Percentiles rank a stretch among this genome's conserved stretches.
These are phyloP conservation scores for Mus spretus DNA, from an alignment of 2,797 vertebrate genomes.

Conservation along the genomic window DNA sequence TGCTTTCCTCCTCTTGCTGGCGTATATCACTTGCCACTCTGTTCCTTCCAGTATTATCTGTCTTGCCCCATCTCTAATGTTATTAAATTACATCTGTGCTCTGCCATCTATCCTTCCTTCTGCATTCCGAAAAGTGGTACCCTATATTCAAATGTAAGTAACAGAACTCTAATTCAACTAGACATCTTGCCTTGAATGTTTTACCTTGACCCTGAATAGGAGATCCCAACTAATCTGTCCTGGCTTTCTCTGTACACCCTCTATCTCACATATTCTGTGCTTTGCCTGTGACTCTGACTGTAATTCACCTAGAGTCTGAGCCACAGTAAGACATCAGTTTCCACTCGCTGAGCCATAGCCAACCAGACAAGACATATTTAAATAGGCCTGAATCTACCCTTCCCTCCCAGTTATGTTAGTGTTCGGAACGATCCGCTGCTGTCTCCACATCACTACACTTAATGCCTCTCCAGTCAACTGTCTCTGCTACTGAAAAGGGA, in stretches of 20 bases:
- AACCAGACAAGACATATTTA: not conserved
- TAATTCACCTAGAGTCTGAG: not conserved
- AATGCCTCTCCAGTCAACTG: not conserved
- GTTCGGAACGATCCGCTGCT: not conserved
- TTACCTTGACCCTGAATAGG: not conserved
- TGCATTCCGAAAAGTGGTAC: conserved; percentile 1
- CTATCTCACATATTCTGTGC: not conserved
- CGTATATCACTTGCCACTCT: not conserved
- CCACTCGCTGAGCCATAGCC: not conserved
- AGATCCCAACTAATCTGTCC: not conserved
- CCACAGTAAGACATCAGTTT: not conserved
- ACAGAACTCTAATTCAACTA: not conserved
- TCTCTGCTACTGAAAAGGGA: not conserved
- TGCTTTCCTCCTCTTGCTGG: not conserved
- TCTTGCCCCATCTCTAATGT: not conserved
- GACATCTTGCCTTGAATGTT: not conserved
- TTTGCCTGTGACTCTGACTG: not conserved
- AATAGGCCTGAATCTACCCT: not conserved
- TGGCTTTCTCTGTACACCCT: not conserved
- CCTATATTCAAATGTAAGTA: not conserved
- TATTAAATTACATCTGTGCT: not conserved
- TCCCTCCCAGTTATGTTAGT: not conserved
- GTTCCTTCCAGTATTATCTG: not conserved
- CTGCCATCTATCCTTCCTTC: not conserved
- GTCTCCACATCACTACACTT: not conserved